These are phyloP conservation scores for Aramus guarauna DNA, from an alignment of 2,113 vertebrate species.

Conservation along the genomic window DNA sequence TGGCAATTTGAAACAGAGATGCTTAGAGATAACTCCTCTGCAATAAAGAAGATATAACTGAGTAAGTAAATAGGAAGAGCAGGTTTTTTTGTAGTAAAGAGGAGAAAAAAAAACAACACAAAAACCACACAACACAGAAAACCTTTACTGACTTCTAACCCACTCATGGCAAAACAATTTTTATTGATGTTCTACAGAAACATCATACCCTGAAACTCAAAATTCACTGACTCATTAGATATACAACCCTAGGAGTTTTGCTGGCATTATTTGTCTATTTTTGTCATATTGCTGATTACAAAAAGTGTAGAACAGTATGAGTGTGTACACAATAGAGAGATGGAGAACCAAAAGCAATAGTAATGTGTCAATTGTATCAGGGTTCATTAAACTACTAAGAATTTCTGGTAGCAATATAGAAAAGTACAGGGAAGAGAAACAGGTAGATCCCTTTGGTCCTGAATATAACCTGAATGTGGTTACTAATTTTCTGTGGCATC, in stretches of 20 bases:
- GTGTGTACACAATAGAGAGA: not conserved
- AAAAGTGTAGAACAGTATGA: not conserved
- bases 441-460: not conserved
- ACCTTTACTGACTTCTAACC: not conserved
- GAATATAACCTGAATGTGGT: not conserved
- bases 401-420: not conserved
- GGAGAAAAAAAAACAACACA: not conserved
- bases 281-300: not conserved
- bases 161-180: not conserved
- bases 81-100: not conserved
- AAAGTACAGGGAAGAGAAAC: not conserved
- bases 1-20: slow-evolving; percentile 98
- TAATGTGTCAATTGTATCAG: not conserved
- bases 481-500: not conserved
- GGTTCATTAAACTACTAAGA: not conserved
- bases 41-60: slow-evolving; percentile 53
- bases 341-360: not conserved
- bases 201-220: not conserved
- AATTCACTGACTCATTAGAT: not conserved
- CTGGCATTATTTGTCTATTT: not conserved
- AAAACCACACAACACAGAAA: not conserved
- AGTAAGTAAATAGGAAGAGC: slow-evolving; percentile 7
- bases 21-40: slow-evolving; percentile 95
- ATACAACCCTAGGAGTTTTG: not conserved
- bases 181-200: not conserved